Evolutionary conservation across 2,888 invertebrate genomes (phyloP), one percentile per base, ranked within the genome.

Genomic region (Rapana venosa): DNA sequence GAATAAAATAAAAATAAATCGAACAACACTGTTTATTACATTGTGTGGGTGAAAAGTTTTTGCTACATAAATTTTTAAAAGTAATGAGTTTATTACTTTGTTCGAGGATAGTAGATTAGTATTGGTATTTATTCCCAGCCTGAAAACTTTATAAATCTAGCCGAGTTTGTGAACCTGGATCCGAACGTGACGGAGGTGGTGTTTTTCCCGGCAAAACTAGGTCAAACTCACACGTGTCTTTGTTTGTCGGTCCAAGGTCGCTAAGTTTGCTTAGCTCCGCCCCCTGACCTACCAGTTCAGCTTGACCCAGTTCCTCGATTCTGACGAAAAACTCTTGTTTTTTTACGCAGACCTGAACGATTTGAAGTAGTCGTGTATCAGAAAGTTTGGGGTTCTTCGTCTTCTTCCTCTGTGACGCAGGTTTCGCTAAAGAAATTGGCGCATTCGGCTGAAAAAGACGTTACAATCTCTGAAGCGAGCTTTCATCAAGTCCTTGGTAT

Each of bases 171-270:
- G 26, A 36, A 35, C 47, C 47, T 47, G 47, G 47, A 47, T 47
- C 47, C 47, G 56, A 85, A 85, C 86, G 86, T 86, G 86, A 86
- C 86, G 15, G 56, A 61, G n/a, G 15, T 61, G 61, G 26, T 79
- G 87, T 79, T 88, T 88, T 77, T 32, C 32, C 56, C 79, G 17
- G 26, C 26, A 8, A 74, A 89, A 58, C 35, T 86, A 61, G 79
- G 90, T 88, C 88, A 74, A 32, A 32, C 32, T 35, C 88, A 70
- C 91, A 90, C 92, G 92, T 91, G 92, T 87, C 90, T 92, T 92
- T 91, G 90, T 90, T 90, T 90, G 90, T 88, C 90, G 87, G 36
- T 79, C 87, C 92, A 92, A 92, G 92, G 92, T 91, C 92, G 90
- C 91, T 90, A 91, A 91, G 91, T 91, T 90, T 90, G 84, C 74